A percentile compares a stretch with the other conserved stretches of the same genome.
Conservation (phyloP, 2,888 invertebrate species). For the Lasioglossum pauxillum region DNA sequence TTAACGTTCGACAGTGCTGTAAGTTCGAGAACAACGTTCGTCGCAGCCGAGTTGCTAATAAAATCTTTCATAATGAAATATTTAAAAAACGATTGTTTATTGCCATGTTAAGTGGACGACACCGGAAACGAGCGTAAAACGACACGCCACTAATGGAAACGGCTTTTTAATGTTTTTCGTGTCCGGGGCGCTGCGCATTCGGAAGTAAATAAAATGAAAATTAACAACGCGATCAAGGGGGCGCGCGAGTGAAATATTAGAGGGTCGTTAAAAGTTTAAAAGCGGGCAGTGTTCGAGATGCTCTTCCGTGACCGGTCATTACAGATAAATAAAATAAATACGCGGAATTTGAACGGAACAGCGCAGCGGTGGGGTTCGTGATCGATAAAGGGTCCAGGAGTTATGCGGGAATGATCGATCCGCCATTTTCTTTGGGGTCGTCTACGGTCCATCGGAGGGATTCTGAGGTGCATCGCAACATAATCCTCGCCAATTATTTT, state of each 20-base stretch:
- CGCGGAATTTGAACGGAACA: background rate
- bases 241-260: background rate
- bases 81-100: background rate
- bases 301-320: background rate
- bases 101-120: background rate
- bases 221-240: background rate
- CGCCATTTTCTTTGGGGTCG: background rate
- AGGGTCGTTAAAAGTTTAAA: conserved; percentile 20
- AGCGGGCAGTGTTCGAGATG: background rate
- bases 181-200: background rate
- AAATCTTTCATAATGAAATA: background rate
- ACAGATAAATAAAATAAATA: background rate
- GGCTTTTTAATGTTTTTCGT: background rate
- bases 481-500: conserved; percentile 13
- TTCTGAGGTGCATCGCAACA: background rate
- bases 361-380: background rate
- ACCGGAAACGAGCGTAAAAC: conserved; percentile 8
- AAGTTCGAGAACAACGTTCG: background rate
- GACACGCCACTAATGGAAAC: conserved; percentile 4
- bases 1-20: background rate
- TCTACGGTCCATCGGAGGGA: background rate
- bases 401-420: background rate
- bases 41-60: background rate
- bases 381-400: conserved; percentile 1
- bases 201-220: background rate